Evolutionary conservation across 2,113 vertebrate species (phyloP), one percentile per base, ranked within the genome.

Genomic region (Parotia lawesii): DNA sequence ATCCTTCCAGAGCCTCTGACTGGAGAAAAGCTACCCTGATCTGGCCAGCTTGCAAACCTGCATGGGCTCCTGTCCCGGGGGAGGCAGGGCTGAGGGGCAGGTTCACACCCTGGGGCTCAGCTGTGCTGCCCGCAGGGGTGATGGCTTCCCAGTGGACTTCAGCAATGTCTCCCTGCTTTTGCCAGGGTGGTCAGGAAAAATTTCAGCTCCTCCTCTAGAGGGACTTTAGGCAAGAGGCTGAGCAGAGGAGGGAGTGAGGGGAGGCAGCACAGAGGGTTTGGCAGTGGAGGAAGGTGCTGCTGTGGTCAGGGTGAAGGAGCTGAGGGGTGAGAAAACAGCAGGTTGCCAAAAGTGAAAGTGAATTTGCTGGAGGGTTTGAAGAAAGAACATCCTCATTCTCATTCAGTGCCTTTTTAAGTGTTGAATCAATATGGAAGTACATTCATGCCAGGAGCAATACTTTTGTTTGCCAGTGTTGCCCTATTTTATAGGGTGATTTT

Each of bases 1-100:
- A 95, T 94, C 91, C 83, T 92, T 82, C 92, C 88, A 94, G 95
- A 91, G 92, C 61, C 69, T 72, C 54, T 64, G 89, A 73, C 42
- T 76, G 51, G 71, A 85, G 87, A 42, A 78, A 24, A 84, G 53
- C 74, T 90, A 28, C 38, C 29, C 16, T 1, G 37, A 60, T 48
- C 62, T 70, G 77, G 71, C 85, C 71, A 17, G 71, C n/a, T 61
- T 22, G 58, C 17, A 6, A 33, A 35, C 40, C 50, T 6, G 2
- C 31, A 9, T 3, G 40, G 80, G 64, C 27, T 53, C 51, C 45
- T 11, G 51, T 82, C 74, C 60, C 14, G 0, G 27, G 50, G 85
- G 70, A 35, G 61, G 75, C 71, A 93, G 82, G 56, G 53, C 82
- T 11, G 66, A 40, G 35, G 31, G 77, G 35, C 67, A 95, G 70